Conservation (phyloP, 2,797 vertebrate genomes). For the Dermochelys coriacea region DNA sequence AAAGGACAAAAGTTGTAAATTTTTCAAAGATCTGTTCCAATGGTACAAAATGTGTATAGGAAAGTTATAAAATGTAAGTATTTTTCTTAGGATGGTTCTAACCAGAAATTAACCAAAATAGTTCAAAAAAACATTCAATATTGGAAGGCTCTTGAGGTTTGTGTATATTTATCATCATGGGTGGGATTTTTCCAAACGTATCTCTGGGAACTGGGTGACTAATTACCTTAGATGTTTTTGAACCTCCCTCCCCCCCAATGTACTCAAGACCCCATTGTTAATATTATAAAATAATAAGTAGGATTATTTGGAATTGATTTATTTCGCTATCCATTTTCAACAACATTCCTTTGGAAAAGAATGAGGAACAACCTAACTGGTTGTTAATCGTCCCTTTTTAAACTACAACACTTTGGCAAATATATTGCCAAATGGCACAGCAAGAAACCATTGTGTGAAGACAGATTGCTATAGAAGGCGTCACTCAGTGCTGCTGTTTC, state of each 20-base stretch:
- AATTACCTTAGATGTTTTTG: background rate
- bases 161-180: background rate
- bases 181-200: background rate
- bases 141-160: background rate
- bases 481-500: background rate
- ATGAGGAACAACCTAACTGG: background rate
- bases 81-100: background rate
- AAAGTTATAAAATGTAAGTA: background rate
- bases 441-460: background rate
- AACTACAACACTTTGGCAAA: background rate
- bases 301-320: background rate
- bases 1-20: background rate
- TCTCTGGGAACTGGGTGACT: background rate
- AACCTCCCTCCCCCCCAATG: background rate
- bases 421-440: background rate
- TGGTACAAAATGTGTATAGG: background rate
- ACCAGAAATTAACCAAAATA: constrained; percentile 5
- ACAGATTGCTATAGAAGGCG: background rate
- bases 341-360: background rate
- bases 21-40: background rate
- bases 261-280: background rate
- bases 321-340: background rate
- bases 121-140: background rate
- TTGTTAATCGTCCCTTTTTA: background rate
- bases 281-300: background rate